Conservation (phyloP, 2,888 invertebrate species). For the Amiota communis region DNA sequence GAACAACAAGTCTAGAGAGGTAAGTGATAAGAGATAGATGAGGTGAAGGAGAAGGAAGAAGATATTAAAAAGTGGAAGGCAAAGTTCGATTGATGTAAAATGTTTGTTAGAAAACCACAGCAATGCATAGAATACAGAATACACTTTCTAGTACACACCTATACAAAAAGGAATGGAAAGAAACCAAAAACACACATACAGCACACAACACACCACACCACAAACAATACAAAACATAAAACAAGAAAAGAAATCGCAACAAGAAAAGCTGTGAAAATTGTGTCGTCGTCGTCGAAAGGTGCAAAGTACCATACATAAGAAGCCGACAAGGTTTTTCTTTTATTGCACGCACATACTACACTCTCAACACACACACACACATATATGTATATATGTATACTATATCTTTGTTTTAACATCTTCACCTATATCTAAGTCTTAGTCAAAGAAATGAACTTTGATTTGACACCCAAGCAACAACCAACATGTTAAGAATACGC, state of each 20-base stretch:
- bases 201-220: slow-evolving; percentile 48
- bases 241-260: no score
- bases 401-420: no score
- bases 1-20: slow-evolving; percentile 45
- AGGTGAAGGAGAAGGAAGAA: neutral
- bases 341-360: slow-evolving; percentile 2
- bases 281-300: slow-evolving; percentile 8
- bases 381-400: no score
- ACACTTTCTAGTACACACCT: neutral
- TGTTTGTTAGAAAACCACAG: slow-evolving; percentile 55
- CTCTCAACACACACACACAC: no score
- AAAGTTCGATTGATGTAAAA: neutral
- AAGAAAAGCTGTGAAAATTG: neutral
- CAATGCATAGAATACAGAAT: slow-evolving; percentile 48
- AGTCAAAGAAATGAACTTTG: no score
- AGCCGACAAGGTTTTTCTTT: slow-evolving; percentile 49
- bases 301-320: neutral
- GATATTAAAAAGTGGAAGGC: neutral
- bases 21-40: no score
- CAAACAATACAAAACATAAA: neutral
- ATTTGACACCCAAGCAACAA: no score
- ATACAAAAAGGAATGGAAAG: no score
- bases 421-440: neutral
- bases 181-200: slow-evolving; percentile 29
- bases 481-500: slow-evolving; percentile 46